Conservation (phyloP, 2,113 vertebrate genomes). For the Oxygymnocypris stewartii region DNA sequence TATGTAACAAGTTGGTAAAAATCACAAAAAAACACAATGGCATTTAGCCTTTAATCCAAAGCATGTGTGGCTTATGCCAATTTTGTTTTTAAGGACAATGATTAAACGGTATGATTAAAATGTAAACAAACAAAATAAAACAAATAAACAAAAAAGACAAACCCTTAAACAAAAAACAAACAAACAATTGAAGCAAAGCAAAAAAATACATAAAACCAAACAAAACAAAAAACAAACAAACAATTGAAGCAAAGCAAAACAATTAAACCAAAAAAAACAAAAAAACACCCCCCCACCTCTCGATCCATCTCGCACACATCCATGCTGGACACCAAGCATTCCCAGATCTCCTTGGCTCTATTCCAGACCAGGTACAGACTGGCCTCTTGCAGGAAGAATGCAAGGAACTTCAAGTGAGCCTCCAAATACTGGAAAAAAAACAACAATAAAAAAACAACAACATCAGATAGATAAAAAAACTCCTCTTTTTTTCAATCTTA, state of each 20-base stretch:
- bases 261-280: neutral
- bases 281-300: constrained; percentile 82
- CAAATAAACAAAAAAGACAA: neutral
- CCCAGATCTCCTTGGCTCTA: constrained; percentile 97
- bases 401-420: constrained; percentile 95
- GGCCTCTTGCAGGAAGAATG: constrained; percentile 99
- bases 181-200: neutral
- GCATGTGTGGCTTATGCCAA: neutral
- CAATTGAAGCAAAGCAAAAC: neutral
- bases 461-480: neutral
- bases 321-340: constrained; percentile 94
- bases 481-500: neutral
- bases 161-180: neutral
- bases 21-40: too few species aligned
- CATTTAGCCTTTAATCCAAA: neutral
- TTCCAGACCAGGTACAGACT: constrained; percentile 98
- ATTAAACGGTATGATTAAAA: neutral
- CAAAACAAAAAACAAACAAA: neutral
- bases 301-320: constrained; percentile 96
- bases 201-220: neutral
- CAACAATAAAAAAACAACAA: neutral
- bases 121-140: neutral
- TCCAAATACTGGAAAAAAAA: constrained; percentile 88
- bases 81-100: neutral
- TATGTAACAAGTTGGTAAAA: neutral